Percentiles rank a stretch among this genome's conserved stretches.
These are phyloP conservation scores for Cryptocephalus primarius DNA, from an alignment of 2,888 invertebrate species.

Conservation along the genomic window DNA sequence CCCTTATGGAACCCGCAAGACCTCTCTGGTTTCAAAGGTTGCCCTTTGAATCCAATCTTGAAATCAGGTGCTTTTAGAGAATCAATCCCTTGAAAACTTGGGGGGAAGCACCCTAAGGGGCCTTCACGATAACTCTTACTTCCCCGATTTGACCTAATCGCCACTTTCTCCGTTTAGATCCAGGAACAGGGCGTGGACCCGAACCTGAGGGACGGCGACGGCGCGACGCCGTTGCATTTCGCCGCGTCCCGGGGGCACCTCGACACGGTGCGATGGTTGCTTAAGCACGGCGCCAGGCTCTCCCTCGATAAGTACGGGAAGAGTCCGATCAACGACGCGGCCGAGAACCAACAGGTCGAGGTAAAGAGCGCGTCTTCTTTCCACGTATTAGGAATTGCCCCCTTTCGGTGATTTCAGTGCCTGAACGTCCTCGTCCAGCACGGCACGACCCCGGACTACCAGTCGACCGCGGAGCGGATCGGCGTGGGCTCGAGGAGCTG, in stretches of 20 bases:
- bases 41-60: too few relatives aligned
- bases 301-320: constrained; percentile 79
- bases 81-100: too few relatives aligned
- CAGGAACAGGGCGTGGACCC: constrained; percentile 76
- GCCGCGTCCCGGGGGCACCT: constrained; percentile 78
- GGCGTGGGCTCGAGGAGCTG: constrained; percentile 31
- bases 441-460: constrained; percentile 58
- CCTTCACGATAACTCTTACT: too few relatives aligned
- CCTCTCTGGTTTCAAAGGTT: too few relatives aligned
- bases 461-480: constrained; percentile 38
- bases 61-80: too few relatives aligned
- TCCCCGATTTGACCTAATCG: too few relatives aligned
- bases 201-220: constrained; percentile 77
- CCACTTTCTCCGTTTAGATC: constrained; percentile 41
- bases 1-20: too few relatives aligned
- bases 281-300: constrained; percentile 71
- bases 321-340: constrained; percentile 84
- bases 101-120: too few relatives aligned
- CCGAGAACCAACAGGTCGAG: constrained; percentile 83
- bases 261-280: constrained; percentile 70
- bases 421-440: constrained; percentile 72
- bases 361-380: constrained; percentile 46
- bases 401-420: constrained; percentile 58
- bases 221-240: constrained; percentile 81
- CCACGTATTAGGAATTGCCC: too few relatives aligned